These are phyloP conservation scores for Pycnomerus fuliginosus DNA, from an alignment of 2,888 invertebrate genomes.

Conservation along the genomic window DNA sequence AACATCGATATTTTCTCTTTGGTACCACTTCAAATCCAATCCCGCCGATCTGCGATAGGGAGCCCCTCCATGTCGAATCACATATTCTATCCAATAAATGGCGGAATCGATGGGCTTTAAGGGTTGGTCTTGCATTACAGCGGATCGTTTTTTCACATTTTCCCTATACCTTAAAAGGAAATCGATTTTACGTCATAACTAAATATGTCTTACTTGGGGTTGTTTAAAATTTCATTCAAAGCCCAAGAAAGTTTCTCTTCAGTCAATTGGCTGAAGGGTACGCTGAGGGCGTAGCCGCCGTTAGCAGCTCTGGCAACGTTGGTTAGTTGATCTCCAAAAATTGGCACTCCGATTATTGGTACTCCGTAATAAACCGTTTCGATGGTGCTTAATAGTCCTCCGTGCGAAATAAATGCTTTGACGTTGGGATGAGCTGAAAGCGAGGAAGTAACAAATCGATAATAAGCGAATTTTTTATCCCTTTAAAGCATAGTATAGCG, in stretches of 20 bases:
- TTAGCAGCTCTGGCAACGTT: conserved; percentile 52
- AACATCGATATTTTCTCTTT: conserved; percentile 21
- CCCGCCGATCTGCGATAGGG: conserved; percentile 34
- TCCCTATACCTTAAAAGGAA: conserved; percentile 28
- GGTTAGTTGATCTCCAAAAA: conserved; percentile 56
- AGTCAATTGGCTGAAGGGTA: conserved; percentile 27
- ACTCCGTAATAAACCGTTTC: conserved; percentile 57
- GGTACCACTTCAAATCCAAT: conserved; percentile 36
- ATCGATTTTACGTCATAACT: neutral
- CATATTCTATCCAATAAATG: conserved; percentile 37
- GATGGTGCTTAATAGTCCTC: conserved; percentile 59
- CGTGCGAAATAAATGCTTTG: conserved; percentile 60
- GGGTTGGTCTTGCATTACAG: conserved; percentile 33
- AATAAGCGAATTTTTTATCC: too few relatives aligned
- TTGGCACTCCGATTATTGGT: conserved; percentile 57
- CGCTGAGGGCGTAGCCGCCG: conserved; percentile 29
- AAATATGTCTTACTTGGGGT: conserved; percentile 34
- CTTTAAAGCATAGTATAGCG: too few relatives aligned
- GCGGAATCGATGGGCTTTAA: conserved; percentile 32
- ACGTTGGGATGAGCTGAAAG: conserved; percentile 56
- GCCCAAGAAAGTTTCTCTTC: conserved; percentile 28
- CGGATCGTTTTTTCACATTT: conserved; percentile 27
- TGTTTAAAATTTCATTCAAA: conserved; percentile 30
- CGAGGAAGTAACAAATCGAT: too few relatives aligned
- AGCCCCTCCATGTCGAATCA: conserved; percentile 36